phyloP scores from a whole-genome alignment of 2,113 vertebrate genomes.

The Chunga burmeisteri region DNA sequence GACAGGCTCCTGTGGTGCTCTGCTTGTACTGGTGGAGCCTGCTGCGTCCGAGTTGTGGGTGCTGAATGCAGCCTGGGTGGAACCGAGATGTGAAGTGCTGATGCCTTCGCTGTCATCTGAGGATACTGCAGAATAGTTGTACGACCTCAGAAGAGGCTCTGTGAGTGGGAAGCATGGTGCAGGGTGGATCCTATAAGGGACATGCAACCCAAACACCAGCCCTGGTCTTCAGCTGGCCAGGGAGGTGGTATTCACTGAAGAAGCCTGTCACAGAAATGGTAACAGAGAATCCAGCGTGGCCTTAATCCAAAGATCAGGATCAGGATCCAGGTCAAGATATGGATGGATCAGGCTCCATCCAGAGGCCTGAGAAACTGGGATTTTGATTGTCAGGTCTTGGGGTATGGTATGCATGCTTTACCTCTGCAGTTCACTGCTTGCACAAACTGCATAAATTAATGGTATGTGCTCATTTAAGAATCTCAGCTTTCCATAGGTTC shows the following conservation, averaged over 20 bases:
- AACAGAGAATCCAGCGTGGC: background rate
- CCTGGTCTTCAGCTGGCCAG: background rate
- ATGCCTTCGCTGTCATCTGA: background rate
- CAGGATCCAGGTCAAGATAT: background rate
- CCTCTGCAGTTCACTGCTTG: background rate
- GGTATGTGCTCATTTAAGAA: background rate
- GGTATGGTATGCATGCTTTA: background rate
- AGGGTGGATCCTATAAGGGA: background rate
- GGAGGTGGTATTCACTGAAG: background rate
- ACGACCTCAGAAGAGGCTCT: background rate
- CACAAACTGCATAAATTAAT: background rate
- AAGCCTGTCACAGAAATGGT: background rate
- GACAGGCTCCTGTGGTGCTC: background rate
- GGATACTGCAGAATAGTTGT: background rate
- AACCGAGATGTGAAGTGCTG: background rate
- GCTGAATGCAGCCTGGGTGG: background rate
- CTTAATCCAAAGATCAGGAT: background rate
- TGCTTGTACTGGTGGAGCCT: background rate
- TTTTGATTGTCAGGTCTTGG: background rate
- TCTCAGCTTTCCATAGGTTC: background rate
- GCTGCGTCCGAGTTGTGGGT: rapidly evolving
- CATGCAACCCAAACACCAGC: background rate
- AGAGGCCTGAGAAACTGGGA: background rate
- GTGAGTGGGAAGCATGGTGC: background rate
- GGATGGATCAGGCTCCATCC: background rate